Conservation (phyloP, 2,797 vertebrate species). For the Nyctalus aviator region DNA sequence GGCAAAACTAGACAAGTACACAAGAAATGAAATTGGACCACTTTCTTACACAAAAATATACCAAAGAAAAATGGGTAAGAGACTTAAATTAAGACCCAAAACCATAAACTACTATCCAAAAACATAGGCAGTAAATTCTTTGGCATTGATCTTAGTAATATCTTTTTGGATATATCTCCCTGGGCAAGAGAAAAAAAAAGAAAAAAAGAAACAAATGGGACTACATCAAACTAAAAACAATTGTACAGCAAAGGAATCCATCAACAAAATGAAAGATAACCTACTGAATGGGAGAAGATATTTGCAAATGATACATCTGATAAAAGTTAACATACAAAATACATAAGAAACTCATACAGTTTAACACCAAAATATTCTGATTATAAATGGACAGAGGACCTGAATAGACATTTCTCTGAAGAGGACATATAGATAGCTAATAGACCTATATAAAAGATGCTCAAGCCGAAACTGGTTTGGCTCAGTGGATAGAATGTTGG, state of each 20-base stretch:
- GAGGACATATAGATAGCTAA: background rate
- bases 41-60: background rate
- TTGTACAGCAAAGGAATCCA: background rate
- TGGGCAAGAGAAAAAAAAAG: background rate
- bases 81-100: background rate
- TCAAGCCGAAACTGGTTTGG: background rate
- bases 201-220: background rate
- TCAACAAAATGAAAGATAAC: background rate
- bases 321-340: background rate
- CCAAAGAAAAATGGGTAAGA: background rate
- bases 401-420: background rate
- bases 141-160: background rate
- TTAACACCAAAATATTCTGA: background rate
- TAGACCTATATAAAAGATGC: background rate
- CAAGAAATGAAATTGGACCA: background rate
- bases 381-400: background rate
- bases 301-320: background rate
- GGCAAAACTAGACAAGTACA: background rate
- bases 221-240: background rate
- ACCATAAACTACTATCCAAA: too few species aligned
- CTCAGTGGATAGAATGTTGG: too few species aligned
- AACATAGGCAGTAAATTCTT: too few species aligned
- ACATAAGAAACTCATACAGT: background rate
- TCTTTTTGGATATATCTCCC: background rate
- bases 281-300: background rate